A percentile compares a stretch with the other conserved stretches of the same genome.
Evolutionary conservation across 30 jellyfish, hydroid and myxozoan species (phyloP).

Genomic region (Mastigias papua): DNA sequence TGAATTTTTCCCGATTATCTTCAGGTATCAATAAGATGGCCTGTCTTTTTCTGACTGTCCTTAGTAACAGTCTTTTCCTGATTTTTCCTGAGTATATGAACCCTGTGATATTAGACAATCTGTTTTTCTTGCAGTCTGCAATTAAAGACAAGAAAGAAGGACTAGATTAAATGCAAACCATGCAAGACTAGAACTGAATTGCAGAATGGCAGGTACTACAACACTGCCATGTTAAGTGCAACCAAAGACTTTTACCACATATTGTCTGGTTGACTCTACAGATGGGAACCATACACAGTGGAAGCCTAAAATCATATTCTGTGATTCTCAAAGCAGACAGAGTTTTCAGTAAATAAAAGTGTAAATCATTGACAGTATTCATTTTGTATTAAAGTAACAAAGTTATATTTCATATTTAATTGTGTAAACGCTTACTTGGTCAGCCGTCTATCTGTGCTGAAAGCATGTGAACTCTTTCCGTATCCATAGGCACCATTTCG

Average conservation of each 20-base stretch:
- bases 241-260: too few relatives aligned
- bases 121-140: constrained; percentile 57
- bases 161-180: constrained; percentile 41
- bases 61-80: too few relatives aligned
- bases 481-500: too few relatives aligned
- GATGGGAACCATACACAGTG: background rate
- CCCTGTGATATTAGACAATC: too few relatives aligned
- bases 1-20: too few relatives aligned
- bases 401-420: too few relatives aligned
- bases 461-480: background rate
- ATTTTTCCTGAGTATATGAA: too few relatives aligned
- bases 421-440: too few relatives aligned
- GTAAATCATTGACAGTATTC: background rate
- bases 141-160: constrained; percentile 89
- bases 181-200: background rate
- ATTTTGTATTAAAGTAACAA: background rate
- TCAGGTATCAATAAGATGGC: too few relatives aligned
- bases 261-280: background rate
- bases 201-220: background rate
- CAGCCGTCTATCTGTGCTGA: too few relatives aligned
- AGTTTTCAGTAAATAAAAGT: background rate
- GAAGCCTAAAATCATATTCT: background rate
- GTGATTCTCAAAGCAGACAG: background rate
- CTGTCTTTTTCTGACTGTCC: too few relatives aligned
- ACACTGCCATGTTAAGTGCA: too few relatives aligned